Evolutionary conservation across 2,888 invertebrate genomes (phyloP), one percentile per base, ranked within the genome.

Genomic region (Trissoscelio sp.): DNA sequence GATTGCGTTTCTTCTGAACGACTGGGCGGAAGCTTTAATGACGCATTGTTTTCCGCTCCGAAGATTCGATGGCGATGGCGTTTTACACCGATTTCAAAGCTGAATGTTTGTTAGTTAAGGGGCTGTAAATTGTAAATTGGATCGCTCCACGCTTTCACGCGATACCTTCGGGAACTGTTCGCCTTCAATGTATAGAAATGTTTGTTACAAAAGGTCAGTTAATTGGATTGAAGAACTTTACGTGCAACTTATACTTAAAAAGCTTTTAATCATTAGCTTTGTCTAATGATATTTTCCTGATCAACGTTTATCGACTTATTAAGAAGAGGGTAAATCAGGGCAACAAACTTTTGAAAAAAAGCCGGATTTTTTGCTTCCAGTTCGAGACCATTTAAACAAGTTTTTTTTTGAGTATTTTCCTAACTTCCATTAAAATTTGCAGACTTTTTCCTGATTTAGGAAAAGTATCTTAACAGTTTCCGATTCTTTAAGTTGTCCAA

Each of bases 11-110:
- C 70, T 62, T 70, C 72, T 22, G 60, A 69, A 72, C 48, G 77
- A 60, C 20, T 46, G 69, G 77, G 69, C 69, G 69, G 72, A 42
- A 37, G 44, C 80, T 58, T 81, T 73, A 75, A 77, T 64, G 81
- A 70, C 39, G 55, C 78, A 78, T 78, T 70, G 78, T 78, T 57
- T 70, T 64, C 64, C 46, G 7, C 11, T 24, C 9, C 31, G 18
- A 58, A 44, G 51, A 67, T 18, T 16, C 48, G 14, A 11, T 24
- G 24, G n/a, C 31, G 46, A 37, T 12, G 5, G 7, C 24, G 12
- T 37, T 57, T 77, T 44, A 28, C 51, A 22, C 42, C 53, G 34
- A 67, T 75, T 67, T 57, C 3, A 14, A 20, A 57, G 67, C 28
- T 11, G n/a, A 51, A 53, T 51, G 44, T 58, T 67, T 60, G 69